These are phyloP conservation scores for Acleris emargana DNA, from an alignment of 2,888 invertebrate species.

Conservation along the genomic window DNA sequence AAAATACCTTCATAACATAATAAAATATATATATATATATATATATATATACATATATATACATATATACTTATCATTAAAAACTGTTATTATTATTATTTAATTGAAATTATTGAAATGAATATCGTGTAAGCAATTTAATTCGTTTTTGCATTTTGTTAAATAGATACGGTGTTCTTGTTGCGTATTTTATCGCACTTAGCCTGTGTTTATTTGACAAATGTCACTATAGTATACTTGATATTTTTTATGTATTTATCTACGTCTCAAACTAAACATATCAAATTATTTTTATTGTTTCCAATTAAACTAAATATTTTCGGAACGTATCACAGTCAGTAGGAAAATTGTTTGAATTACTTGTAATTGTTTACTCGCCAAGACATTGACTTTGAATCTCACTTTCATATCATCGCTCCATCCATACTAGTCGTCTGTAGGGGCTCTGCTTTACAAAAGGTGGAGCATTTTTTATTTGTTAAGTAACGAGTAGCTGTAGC, in stretches of 20 bases:
- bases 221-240: conserved; percentile 12
- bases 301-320: conserved; percentile 37
- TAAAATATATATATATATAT: too few relatives aligned
- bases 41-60: too few relatives aligned
- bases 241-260: conserved; percentile 43
- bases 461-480: too few relatives aligned
- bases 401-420: conserved; percentile 76
- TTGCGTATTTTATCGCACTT: conserved; percentile 25
- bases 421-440: conserved; percentile 50
- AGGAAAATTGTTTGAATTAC: neutral
- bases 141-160: conserved; percentile 73
- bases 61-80: neutral
- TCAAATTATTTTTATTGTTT: conserved; percentile 57
- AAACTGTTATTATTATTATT: neutral
- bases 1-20: too few relatives aligned
- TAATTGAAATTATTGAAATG: conserved; percentile 5
- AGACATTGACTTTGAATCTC: conserved; percentile 48
- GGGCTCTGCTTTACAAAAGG: too few relatives aligned
- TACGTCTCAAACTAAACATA: conserved; percentile 70
- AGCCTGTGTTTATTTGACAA: conserved; percentile 28
- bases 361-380: neutral
- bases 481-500: too few relatives aligned
- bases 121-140: conserved; percentile 54
- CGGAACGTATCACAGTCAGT: conserved; percentile 17
- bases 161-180: conserved; percentile 39